Base-by-base conservation (phyloP, 1,140 invertebrate genomes). In the Drosophila navojoa region DNA sequence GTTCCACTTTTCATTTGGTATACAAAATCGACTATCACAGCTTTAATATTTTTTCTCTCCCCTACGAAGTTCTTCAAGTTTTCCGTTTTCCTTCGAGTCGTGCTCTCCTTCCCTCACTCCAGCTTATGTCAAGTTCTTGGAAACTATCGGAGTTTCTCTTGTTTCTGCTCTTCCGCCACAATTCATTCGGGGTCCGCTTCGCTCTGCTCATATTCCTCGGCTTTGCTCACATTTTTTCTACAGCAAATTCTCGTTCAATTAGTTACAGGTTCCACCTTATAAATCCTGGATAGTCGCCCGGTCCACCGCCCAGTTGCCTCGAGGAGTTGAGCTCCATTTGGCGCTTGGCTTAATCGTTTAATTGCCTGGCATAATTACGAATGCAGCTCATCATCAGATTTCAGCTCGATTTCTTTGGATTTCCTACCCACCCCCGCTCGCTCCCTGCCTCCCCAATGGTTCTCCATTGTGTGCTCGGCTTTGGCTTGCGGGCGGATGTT, bases 321-420 rank as follows among this genome's bases (percentile, higher is more conserved):
- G 27, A 13, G 9, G 5, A 22, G 7, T 15, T 4, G 16, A 19
- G 49, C 59, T 75, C 55, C 68, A 47, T 40, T 67, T 57, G 15
- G 47, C 38, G 52, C 58, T 29, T 52, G 68, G 53, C 81, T 87
- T 87, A 87, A 87, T 87, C 84, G 82, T 82, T 87, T 87, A 89
- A 87, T 87, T 89, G 82, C 82, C 82, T 74, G 82, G 82, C 82
- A 87, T 87, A 87, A 87, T 87, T 87, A 89, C 84, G 79, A 87
- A 89, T 87, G 82, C 82, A 87, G 82, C 82, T 87, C 82, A 87
- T 87, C 84, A 79, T 87, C 82, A 89, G 84, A 87, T 89, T 89
- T 82, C 79, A 86, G 82, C 82, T 79, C 68, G 47, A 87, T 82
- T 87, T 67, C 71, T 79, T 10, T 81, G 53, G 50, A 67, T 61